Conservation (phyloP, 2,797 vertebrate genomes). For the Sebastiscus tertius region DNA sequence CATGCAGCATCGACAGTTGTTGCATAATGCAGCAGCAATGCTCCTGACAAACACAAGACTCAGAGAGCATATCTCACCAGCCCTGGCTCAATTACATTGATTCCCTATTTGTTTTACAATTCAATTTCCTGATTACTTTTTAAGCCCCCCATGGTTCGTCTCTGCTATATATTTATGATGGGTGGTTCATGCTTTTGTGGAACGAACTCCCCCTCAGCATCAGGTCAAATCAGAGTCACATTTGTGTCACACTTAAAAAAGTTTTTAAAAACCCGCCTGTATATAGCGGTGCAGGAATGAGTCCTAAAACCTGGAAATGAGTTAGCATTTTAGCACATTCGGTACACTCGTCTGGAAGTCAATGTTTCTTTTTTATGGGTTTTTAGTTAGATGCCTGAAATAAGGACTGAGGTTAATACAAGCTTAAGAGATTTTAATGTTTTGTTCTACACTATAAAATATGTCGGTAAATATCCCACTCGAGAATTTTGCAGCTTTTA, state of each 20-base stretch:
- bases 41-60: not conserved
- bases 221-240: not conserved
- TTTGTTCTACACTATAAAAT: no score
- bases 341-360: no score
- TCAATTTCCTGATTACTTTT: not conserved
- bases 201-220: not conserved
- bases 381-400: no score
- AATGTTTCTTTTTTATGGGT: no score
- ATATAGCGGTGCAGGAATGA: no score
- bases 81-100: not conserved
- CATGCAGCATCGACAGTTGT: not conserved
- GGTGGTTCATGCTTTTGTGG: not conserved
- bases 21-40: not conserved
- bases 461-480: no score
- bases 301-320: no score
- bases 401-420: no score
- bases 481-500: no score
- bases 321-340: no score
- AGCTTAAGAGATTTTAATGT: no score
- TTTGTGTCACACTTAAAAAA: not conserved
- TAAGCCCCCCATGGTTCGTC: not conserved
- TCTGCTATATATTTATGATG: not conserved
- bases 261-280: not conserved
- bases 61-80: not conserved
- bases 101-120: constrained; percentile 15